Evolutionary conservation across 2,113 vertebrate genomes (phyloP).

Genomic region (Blennius ocellaris): DNA sequence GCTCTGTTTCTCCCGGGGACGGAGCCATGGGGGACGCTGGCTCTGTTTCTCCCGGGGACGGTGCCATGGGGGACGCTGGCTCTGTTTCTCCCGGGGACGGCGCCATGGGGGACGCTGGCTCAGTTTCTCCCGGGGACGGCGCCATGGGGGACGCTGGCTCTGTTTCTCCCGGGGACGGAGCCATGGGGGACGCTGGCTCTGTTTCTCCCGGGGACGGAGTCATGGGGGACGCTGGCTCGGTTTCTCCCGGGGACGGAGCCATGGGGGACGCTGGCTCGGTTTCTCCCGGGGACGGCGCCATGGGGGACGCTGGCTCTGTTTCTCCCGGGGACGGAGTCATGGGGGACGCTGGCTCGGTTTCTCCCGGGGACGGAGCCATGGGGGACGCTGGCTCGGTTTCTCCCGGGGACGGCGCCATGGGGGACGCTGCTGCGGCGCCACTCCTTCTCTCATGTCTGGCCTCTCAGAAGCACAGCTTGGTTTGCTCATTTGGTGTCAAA

Average conservation of each 20-base stretch:
- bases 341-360: conserved; percentile 54
- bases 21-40: conserved; percentile 49
- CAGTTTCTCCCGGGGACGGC: conserved; percentile 55
- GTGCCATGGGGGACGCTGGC: conserved; percentile 52
- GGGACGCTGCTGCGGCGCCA: neutral
- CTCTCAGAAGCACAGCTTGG: conserved; percentile 63
- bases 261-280: conserved; percentile 49
- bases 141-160: conserved; percentile 47
- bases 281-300: conserved; percentile 53
- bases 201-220: conserved; percentile 56
- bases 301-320: conserved; percentile 53
- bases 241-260: conserved; percentile 56
- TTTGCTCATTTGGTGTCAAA: conserved; percentile 17
- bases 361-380: conserved; percentile 48
- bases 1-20: conserved; percentile 56
- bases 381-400: too few relatives aligned
- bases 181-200: conserved; percentile 46
- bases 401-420: too few relatives aligned
- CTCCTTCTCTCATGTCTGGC: conserved; percentile 50
- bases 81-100: conserved; percentile 53
- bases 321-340: conserved; percentile 50
- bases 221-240: conserved; percentile 46
- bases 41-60: conserved; percentile 55
- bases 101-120: conserved; percentile 50
- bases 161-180: conserved; percentile 56